A percentile compares a stretch with the other conserved stretches of the same genome.
These are phyloP conservation scores for Serranus cabrilla DNA, from an alignment of 2,797 vertebrate genomes.

Conservation along the genomic window DNA sequence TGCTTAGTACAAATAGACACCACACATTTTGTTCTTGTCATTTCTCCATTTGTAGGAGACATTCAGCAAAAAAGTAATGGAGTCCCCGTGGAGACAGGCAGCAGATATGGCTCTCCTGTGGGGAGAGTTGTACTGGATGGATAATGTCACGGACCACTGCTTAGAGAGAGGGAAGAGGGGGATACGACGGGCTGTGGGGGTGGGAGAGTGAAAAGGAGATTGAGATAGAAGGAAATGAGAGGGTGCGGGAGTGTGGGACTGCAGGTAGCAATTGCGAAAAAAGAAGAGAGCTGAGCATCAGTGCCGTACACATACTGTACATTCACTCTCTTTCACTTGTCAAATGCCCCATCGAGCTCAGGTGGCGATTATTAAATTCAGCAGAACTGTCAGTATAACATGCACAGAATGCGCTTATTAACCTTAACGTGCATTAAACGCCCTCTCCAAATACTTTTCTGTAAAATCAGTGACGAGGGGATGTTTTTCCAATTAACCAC, in stretches of 20 bases:
- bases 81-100: constrained; percentile 69
- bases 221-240: constrained; percentile 50
- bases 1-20: constrained; percentile 54
- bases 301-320: constrained; percentile 15
- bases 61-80: constrained; percentile 71
- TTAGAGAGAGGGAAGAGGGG: constrained; percentile 35
- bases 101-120: constrained; percentile 65
- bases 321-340: constrained; percentile 33
- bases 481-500: constrained; percentile 15
- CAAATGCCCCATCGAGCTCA: constrained; percentile 25
- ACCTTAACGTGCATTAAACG: constrained; percentile 42
- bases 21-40: constrained; percentile 73
- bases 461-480: constrained; percentile 12
- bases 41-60: constrained; percentile 72
- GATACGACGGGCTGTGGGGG: constrained; percentile 7
- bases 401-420: constrained; percentile 49
- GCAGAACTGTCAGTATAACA: constrained; percentile 49
- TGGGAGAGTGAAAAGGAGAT: constrained; percentile 13
- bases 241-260: constrained; percentile 20
- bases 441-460: constrained; percentile 26
- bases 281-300: constrained; percentile 21
- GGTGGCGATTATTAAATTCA: constrained; percentile 46
- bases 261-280: constrained; percentile 48
- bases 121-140: constrained; percentile 63
- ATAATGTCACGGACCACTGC: constrained; percentile 76